Evolutionary conservation across 2,113 vertebrate genomes (phyloP).

Genomic region (Varanus salvator): DNA sequence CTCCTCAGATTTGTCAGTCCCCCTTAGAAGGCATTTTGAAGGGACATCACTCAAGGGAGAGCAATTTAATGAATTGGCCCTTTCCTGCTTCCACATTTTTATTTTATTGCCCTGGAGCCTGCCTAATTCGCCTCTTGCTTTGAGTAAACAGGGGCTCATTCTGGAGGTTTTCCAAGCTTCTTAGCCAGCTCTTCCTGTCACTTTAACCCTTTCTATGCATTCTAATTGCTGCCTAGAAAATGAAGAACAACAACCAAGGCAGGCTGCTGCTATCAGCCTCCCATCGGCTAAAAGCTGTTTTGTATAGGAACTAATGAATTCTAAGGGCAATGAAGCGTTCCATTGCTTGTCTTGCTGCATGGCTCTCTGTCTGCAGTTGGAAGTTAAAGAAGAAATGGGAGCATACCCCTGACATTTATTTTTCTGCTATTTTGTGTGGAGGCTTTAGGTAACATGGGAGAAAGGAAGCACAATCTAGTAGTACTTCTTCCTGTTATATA

Average conservation of each 20-base stretch:
- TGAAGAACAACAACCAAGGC: background rate
- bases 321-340: constrained; percentile 34
- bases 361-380: background rate
- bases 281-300: constrained; percentile 23
- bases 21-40: constrained; percentile 2
- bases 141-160: constrained; percentile 66
- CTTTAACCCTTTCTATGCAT: constrained; percentile 45
- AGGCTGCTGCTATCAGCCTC: background rate
- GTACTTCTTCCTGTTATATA: background rate
- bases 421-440: background rate
- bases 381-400: background rate
- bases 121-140: constrained; percentile 62
- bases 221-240: constrained; percentile 3
- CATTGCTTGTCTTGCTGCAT: background rate
- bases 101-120: constrained; percentile 53
- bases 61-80: constrained; percentile 67
- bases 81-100: constrained; percentile 67
- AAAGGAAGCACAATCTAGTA: background rate
- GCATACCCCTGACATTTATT: background rate
- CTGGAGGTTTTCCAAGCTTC: constrained; percentile 64
- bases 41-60: constrained; percentile 20
- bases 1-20: background rate
- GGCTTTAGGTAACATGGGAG: background rate
- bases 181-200: constrained; percentile 54
- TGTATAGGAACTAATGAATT: constrained; percentile 46